Percentiles rank a stretch among this genome's conserved stretches.
Evolutionary conservation across 2,888 invertebrate genomes (phyloP).

Genomic region (Philopedon plagiatum): DNA sequence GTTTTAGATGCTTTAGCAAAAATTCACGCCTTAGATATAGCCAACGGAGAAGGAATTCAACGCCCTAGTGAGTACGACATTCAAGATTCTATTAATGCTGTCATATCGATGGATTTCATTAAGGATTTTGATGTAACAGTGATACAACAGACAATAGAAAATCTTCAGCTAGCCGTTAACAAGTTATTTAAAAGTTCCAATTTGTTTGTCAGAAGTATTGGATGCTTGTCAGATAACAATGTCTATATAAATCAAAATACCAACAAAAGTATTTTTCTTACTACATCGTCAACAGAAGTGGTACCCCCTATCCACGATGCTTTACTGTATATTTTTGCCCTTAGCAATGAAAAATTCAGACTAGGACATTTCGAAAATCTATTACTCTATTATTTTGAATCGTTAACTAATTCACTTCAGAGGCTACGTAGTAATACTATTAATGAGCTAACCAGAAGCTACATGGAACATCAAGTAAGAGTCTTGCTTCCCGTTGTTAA

Average conservation of each 20-base stretch:
- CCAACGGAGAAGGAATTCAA: background rate
- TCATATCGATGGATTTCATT: background rate
- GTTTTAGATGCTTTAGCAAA: constrained; percentile 10
- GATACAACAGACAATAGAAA: background rate
- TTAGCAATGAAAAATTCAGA: constrained; percentile 28
- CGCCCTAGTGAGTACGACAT: background rate
- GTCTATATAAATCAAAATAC: background rate
- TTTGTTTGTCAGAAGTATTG: background rate
- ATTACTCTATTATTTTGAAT: constrained; percentile 13
- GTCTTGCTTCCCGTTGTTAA: constrained; percentile 21
- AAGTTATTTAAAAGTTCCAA: background rate
- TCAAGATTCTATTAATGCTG: background rate
- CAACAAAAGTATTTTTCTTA: background rate
- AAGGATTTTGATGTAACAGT: background rate
- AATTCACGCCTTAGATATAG: background rate
- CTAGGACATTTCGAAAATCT: constrained; percentile 27
- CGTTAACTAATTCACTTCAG: background rate
- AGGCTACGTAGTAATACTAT: background rate
- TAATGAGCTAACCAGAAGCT: background rate
- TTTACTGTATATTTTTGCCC: constrained; percentile 21
- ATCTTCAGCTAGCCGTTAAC: background rate
- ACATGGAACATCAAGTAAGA: constrained; percentile 4
- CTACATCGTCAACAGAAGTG: background rate
- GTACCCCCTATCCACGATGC: constrained; percentile 26
- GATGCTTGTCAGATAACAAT: background rate